These are phyloP conservation scores for Chondrosia reniformis DNA, from an alignment of 37 sponge, comb jelly and placozoan species.

Conservation along the genomic window DNA sequence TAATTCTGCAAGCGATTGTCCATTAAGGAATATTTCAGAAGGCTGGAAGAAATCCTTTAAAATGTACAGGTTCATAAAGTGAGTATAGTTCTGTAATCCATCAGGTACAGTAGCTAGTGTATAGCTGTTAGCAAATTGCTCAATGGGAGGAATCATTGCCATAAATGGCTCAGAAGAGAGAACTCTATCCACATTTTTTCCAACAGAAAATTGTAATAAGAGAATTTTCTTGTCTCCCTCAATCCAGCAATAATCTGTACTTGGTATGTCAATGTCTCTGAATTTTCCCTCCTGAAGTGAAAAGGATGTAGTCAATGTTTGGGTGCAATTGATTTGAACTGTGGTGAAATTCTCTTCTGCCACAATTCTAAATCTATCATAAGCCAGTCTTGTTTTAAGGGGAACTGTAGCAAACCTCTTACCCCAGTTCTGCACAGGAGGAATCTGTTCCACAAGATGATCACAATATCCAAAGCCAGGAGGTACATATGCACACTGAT, in stretches of 20 bases:
- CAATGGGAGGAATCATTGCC: conserved; percentile 26
- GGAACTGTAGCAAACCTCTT: conserved; percentile 35
- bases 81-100: not conserved
- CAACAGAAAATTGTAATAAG: conserved; percentile 40
- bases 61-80: conserved; percentile 12
- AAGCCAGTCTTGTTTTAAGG: not conserved
- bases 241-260: conserved; percentile 26
- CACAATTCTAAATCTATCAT: conserved; percentile 30
- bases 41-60: not conserved
- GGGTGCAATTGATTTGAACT: conserved; percentile 28
- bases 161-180: conserved; percentile 61
- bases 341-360: conserved; percentile 21
- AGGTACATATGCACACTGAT: conserved; percentile 34
- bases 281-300: conserved; percentile 7
- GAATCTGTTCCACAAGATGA: conserved; percentile 46
- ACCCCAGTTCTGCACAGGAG: conserved; percentile 61
- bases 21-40: conserved; percentile 3
- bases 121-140: not conserved
- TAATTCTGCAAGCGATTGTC: not conserved
- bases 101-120: not conserved
- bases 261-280: conserved; percentile 14
- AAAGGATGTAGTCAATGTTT: not conserved
- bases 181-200: not conserved
- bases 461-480: conserved; percentile 36
- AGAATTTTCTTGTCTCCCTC: conserved; percentile 27